phyloP scores from a whole-genome alignment of 2,888 invertebrate species.

The Alloplasta piceator region DNA sequence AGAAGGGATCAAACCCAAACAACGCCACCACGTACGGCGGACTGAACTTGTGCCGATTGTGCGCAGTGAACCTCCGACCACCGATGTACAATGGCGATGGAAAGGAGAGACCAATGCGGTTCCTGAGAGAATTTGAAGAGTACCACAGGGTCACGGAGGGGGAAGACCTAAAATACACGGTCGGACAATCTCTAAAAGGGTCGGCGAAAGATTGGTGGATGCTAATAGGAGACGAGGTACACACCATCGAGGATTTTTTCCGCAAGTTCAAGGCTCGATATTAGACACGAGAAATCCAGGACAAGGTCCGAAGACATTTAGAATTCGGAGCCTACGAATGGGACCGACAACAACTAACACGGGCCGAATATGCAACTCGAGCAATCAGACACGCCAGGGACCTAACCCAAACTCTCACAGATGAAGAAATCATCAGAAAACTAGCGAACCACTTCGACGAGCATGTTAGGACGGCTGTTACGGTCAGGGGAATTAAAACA shows the following conservation, averaged over 20 bases:
- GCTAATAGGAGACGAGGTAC: not conserved
- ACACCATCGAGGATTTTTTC: not conserved
- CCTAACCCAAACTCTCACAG: not conserved
- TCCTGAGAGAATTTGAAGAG: not conserved
- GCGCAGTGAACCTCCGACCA: not conserved
- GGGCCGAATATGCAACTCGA: not conserved
- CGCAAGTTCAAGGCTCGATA: not conserved
- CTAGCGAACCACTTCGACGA: conserved; percentile 13
- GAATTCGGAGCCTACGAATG: not conserved
- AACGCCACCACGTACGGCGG: too few relatives aligned
- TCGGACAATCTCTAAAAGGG: not conserved
- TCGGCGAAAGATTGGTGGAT: not conserved
- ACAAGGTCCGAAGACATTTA: not conserved
- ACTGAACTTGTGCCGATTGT: too few relatives aligned
- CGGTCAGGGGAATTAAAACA: too few relatives aligned
- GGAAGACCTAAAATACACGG: not conserved
- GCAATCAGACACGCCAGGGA: conserved; percentile 17
- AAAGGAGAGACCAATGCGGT: not conserved
- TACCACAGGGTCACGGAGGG: not conserved
- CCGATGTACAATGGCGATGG: conserved; percentile 3
- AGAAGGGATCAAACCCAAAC: too few relatives aligned
- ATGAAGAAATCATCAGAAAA: not conserved
- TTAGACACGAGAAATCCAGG: not conserved
- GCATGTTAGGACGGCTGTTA: conserved; percentile 1
- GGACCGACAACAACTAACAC: not conserved